Base-by-base conservation (phyloP, 2,113 vertebrate genomes). In the Zosterops pallidus region DNA sequence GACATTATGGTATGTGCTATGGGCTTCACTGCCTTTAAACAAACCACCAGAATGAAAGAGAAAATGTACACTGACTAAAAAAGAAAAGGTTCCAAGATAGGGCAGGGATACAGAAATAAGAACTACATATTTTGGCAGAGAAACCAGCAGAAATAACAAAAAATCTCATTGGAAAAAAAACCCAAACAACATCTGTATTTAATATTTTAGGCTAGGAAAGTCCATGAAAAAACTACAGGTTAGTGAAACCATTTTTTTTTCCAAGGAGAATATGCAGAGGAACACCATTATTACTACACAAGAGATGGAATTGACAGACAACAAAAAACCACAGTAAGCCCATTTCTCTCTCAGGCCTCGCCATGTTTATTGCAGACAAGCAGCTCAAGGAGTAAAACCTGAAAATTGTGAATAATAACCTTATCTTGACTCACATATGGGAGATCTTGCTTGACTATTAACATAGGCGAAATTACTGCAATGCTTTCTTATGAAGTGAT, bases 101-200 rank as follows among this genome's bases (percentile, higher is more conserved):
- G 23, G 41, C n/a, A 94, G 28, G 28, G 23, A 78, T 71, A 68
- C 31, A 90, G 63, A 87, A 81, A 47, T 74, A 67, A 88, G 49
- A 63, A 37, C 64, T 57, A 57, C n/a, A 22, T 79, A 68, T 87
- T 94, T 91, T 87, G 74, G 53, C 78, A 92, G 60, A 42, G 44
- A 71, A 87, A 86, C 3, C n/a, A 87, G 23, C 22, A 95, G 47
- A 69, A 94, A 91, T 78, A 89, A 41, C 62, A 78, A 44, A 64
- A 84, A 76, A 64, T 56, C 21, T 72, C 41, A 76, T 46, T 86
- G 64, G 83, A 69, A 65, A 89, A 94, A 92, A 87, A 41, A 1
- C 19, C 83, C 74, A 86, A 64, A 50, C 37, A 83, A 83, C 91
- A 94, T 89, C 95, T 96, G 94, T 28, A 83, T 90, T 94, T 93